phyloP scores from a whole-genome alignment of 2,797 vertebrate species.

The Melanotaenia pygmaea region DNA sequence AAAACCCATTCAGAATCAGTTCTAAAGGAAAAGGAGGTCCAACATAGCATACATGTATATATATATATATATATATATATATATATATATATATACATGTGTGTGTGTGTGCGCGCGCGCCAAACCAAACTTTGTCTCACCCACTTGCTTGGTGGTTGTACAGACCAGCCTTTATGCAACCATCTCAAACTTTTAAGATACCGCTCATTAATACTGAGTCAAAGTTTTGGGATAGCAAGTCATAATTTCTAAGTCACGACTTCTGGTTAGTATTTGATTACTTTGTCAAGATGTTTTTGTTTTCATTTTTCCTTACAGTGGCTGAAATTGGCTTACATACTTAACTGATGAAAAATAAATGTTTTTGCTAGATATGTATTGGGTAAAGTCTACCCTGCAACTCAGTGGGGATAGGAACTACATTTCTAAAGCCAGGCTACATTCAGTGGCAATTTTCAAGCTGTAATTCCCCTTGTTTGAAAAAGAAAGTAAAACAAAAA shows the following conservation, averaged over 20 bases:
- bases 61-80: too few species aligned
- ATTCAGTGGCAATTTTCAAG: not conserved
- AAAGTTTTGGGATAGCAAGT: not conserved
- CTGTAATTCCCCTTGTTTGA: not conserved
- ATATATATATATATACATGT: too few species aligned
- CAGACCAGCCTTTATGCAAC: not conserved
- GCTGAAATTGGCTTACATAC: not conserved
- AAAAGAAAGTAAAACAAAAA: not conserved
- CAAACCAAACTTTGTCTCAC: too few species aligned
- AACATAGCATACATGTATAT: too few species aligned
- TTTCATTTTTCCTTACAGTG: not conserved
- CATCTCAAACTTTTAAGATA: not conserved
- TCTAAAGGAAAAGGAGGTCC: too few species aligned
- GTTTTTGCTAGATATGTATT: not conserved
- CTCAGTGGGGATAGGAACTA: not conserved
- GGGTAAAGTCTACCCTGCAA: not conserved
- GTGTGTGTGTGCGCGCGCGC: too few species aligned
- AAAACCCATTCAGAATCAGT: too few species aligned
- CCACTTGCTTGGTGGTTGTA: too few species aligned
- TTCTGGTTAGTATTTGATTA: not conserved
- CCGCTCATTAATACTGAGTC: too few species aligned
- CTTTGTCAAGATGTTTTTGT: not conserved
- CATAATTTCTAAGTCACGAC: not conserved
- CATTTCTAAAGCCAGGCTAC: not conserved
- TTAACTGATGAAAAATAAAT: not conserved